Percentiles rank a stretch among this genome's conserved stretches.
Evolutionary conservation across 2,797 vertebrate genomes (phyloP).

Genomic region (Dallia pectoralis): DNA sequence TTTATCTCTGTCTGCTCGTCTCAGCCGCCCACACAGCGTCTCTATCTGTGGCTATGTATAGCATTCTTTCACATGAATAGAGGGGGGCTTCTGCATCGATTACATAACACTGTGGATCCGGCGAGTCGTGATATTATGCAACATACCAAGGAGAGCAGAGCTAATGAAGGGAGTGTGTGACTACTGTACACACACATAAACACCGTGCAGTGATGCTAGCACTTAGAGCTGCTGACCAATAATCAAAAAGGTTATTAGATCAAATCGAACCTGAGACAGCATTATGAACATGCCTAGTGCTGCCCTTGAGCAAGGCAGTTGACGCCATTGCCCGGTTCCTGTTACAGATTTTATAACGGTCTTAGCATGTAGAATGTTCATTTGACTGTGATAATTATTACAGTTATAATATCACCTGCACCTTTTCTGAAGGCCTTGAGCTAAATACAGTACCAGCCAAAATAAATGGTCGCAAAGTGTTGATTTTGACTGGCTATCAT

Average conservation of each 20-base stretch:
- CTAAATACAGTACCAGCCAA: background rate
- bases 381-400: background rate
- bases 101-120: constrained; percentile 33
- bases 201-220: background rate
- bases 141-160: constrained; percentile 17
- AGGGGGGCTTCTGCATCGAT: constrained; percentile 21
- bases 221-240: too few relatives aligned
- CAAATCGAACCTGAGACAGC: background rate
- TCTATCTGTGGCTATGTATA: background rate
- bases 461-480: background rate
- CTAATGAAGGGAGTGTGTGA: background rate
- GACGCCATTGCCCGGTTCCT: background rate
- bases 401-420: too few relatives aligned
- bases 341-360: background rate
- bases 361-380: background rate
- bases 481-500: background rate
- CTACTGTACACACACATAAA: background rate
- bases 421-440: background rate
- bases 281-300: background rate
- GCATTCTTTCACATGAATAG: constrained; percentile 28
- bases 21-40: background rate
- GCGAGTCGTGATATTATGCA: constrained; percentile 30
- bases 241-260: too few relatives aligned
- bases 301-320: too few relatives aligned
- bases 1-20: background rate